These are phyloP conservation scores for Tychaedon coryphoeus DNA, from an alignment of 2,113 vertebrate genomes.

Conservation along the genomic window DNA sequence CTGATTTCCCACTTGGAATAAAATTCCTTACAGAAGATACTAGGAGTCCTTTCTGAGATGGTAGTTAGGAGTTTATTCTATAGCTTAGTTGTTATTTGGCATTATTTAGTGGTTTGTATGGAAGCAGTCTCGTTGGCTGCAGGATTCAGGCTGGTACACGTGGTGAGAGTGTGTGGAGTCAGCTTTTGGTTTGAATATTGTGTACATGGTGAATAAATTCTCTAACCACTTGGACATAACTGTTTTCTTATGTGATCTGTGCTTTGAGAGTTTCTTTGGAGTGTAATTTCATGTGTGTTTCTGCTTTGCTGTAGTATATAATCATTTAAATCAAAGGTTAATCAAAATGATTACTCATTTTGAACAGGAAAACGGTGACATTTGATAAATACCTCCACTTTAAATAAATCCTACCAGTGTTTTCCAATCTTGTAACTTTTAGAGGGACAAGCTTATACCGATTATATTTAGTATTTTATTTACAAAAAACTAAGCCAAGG, in stretches of 20 bases:
- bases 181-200: background rate
- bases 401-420: slow-evolving; percentile 46
- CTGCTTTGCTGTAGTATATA: slow-evolving; percentile 45
- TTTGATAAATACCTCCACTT: slow-evolving; percentile 48
- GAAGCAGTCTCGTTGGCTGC: background rate
- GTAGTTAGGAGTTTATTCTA: background rate
- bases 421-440: slow-evolving; percentile 36
- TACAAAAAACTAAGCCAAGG: slow-evolving; percentile 13
- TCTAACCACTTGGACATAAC: slow-evolving; percentile 6
- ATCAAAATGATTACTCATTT: slow-evolving; percentile 56
- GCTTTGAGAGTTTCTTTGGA: slow-evolving; percentile 9
- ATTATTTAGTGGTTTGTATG: background rate
- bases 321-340: slow-evolving; percentile 61
- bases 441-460: background rate
- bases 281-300: slow-evolving; percentile 42
- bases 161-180: background rate
- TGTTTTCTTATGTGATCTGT: slow-evolving; percentile 26
- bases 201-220: background rate
- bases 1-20: background rate
- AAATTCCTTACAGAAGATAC: background rate
- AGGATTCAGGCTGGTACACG: background rate
- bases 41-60: background rate
- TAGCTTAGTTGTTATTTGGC: background rate
- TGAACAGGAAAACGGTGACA: slow-evolving; percentile 44
- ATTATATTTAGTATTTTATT: slow-evolving; percentile 35